Conservation (phyloP, 2,797 vertebrate genomes). For the Sebastes steindachneri region DNA sequence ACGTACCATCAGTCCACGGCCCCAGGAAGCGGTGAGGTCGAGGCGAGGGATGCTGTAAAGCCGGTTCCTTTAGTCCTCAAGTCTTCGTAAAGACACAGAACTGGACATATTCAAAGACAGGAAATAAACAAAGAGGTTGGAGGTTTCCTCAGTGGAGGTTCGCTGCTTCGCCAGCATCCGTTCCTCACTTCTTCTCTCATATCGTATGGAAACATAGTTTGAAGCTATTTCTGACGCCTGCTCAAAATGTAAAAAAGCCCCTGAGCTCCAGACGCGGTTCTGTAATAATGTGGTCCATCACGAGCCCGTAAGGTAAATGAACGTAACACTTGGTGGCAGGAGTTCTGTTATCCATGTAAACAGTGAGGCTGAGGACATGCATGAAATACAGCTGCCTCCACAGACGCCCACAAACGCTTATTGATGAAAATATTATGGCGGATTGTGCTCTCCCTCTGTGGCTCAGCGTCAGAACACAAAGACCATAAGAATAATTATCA, state of each 20-base stretch:
- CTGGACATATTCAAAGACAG: not conserved
- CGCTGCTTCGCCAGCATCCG: not conserved
- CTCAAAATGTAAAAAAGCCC: not conserved
- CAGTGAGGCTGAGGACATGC: conserved; percentile 58
- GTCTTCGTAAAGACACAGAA: not conserved
- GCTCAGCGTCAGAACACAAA: conserved; percentile 75
- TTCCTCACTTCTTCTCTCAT: not conserved
- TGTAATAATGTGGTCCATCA: conserved; percentile 17
- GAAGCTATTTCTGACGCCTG: not conserved
- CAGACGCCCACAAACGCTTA: conserved; percentile 71
- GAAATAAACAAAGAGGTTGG: too few relatives aligned
- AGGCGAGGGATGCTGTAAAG: too few relatives aligned
- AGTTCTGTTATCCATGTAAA: conserved; percentile 49
- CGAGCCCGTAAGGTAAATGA: conserved; percentile 31
- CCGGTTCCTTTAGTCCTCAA: not conserved
- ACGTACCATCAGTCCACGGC: too few relatives aligned
- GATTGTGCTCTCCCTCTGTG: conserved; percentile 71
- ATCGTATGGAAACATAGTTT: not conserved
- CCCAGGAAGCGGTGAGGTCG: too few relatives aligned
- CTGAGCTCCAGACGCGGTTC: too few relatives aligned
- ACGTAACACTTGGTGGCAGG: conserved; percentile 2
- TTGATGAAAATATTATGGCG: conserved; percentile 79
- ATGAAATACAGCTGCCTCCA: conserved; percentile 66
- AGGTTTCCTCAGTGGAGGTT: not conserved
- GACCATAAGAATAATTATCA: conserved; percentile 85